phyloP scores from a whole-genome alignment of 2,797 vertebrate species.

The Odontamblyopus rebecca region DNA sequence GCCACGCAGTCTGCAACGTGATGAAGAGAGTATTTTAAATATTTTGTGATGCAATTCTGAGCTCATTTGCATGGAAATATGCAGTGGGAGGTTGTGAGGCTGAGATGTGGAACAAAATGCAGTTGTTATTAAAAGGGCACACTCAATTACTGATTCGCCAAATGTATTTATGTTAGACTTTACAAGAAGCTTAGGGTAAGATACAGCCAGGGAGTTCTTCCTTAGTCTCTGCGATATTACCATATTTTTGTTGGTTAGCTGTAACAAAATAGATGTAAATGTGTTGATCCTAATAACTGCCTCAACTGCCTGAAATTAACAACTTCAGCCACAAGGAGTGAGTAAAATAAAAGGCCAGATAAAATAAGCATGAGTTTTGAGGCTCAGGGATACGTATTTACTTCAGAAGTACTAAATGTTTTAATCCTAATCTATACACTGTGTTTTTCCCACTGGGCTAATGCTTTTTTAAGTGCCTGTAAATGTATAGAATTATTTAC shows the following conservation, averaged over 20 bases:
- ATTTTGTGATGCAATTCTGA: slow-evolving; percentile 48
- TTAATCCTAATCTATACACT: neutral
- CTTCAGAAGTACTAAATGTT: neutral
- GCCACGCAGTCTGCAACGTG: slow-evolving; percentile 34
- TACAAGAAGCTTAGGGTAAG: slow-evolving; percentile 20
- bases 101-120: slow-evolving; percentile 28
- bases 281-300: neutral
- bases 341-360: neutral
- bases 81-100: slow-evolving; percentile 40
- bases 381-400: neutral
- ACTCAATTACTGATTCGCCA: slow-evolving; percentile 43
- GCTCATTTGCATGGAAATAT: slow-evolving; percentile 58
- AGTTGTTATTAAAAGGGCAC: slow-evolving; percentile 40
- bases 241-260: neutral
- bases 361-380: neutral
- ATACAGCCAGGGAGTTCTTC: neutral
- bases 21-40: slow-evolving; percentile 56
- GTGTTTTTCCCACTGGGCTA: neutral
- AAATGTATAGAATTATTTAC: neutral
- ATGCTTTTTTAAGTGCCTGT: neutral
- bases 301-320: neutral
- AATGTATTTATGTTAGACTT: slow-evolving; percentile 27
- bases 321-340: neutral
- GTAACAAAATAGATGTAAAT: neutral
- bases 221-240: neutral